Conservation (phyloP, 1,140 invertebrate genomes). For the Daktulosphaira vitifoliae region DNA sequence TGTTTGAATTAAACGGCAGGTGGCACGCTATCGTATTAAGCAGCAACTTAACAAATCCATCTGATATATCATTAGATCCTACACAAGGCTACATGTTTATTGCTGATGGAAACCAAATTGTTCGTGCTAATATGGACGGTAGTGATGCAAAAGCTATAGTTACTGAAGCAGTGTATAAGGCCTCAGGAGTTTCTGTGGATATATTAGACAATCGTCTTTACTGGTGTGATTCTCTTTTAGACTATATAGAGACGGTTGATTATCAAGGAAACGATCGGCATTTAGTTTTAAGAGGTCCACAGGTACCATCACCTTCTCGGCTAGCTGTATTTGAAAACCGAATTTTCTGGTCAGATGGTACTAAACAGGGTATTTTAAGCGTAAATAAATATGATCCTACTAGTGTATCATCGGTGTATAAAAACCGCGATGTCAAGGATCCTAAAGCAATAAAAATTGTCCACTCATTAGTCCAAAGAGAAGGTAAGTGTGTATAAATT, state of each 20-base stretch:
- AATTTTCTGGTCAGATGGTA: slow-evolving; percentile 92
- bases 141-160: slow-evolving; percentile 72
- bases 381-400: slow-evolving; percentile 80
- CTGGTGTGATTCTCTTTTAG: slow-evolving; percentile 91
- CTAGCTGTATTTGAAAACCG: slow-evolving; percentile 82
- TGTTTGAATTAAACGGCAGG: slow-evolving; percentile 77
- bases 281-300: slow-evolving; percentile 64
- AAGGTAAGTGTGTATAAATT: slow-evolving; percentile 39
- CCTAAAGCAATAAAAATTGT: slow-evolving; percentile 76
- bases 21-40: slow-evolving; percentile 82
- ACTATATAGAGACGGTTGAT: slow-evolving; percentile 96
- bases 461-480: slow-evolving; percentile 66
- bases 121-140: slow-evolving; percentile 87
- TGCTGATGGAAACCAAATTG: slow-evolving; percentile 79
- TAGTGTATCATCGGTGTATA: slow-evolving; percentile 67
- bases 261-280: slow-evolving; percentile 79
- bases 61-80: slow-evolving; percentile 86
- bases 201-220: slow-evolving; percentile 81
- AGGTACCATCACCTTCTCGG: slow-evolving; percentile 77
- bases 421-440: slow-evolving; percentile 67
- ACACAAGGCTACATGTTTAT: slow-evolving; percentile 86
- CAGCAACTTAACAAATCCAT: slow-evolving; percentile 81
- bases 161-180: slow-evolving; percentile 82
- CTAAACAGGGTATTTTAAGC: slow-evolving; percentile 86
- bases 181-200: slow-evolving; percentile 75